These are phyloP conservation scores for Pan troglodytes DNA, from an alignment of 2,113 vertebrate genomes.

Conservation along the genomic window NHGRI_mPanTro3-v2.1_pri NC_072408.2:75061001-75061500, in stretches of 20 bases:
- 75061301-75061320: slow-evolving; percentile 53
- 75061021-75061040: slow-evolving; percentile 25
- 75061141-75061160: slow-evolving; percentile 15
- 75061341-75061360: slow-evolving; percentile 62
- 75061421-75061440: slow-evolving; percentile 39
- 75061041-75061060: neutral
- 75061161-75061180: slow-evolving; percentile 65
- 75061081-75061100: slow-evolving; percentile 15
- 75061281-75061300: slow-evolving; percentile 55
- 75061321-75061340: slow-evolving; percentile 68
- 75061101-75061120: slow-evolving; percentile 29
- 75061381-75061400: slow-evolving; percentile 55
- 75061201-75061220: slow-evolving; percentile 61
- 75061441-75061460: slow-evolving; percentile 22
- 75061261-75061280: slow-evolving; percentile 55
- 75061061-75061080: slow-evolving; percentile 22
- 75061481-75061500: slow-evolving; percentile 51
- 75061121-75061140: neutral
- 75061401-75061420: slow-evolving; percentile 43
- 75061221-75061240: slow-evolving; percentile 64
- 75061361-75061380: slow-evolving; percentile 46
- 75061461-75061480: slow-evolving; percentile 46
- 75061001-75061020: slow-evolving; percentile 44
- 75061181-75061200: slow-evolving; percentile 75
- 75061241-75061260: slow-evolving; percentile 74